Conservation (phyloP, 2,888 invertebrate genomes). For the Cryptocephalus primarius region DNA sequence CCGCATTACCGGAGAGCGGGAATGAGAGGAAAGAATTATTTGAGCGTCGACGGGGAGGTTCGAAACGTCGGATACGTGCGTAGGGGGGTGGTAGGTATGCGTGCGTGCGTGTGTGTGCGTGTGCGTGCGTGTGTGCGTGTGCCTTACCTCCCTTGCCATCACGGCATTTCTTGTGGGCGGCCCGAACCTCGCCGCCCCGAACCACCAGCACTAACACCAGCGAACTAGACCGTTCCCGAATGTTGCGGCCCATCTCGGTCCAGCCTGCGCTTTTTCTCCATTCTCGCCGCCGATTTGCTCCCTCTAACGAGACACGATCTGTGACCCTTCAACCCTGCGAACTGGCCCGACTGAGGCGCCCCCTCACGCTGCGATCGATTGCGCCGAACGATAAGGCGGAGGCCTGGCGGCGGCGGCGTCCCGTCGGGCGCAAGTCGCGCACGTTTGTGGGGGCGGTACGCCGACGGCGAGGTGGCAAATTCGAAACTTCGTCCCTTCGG, state of each 20-base stretch:
- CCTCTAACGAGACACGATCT: slow-evolving; percentile 22
- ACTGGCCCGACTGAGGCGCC: slow-evolving; percentile 34
- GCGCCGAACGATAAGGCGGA: slow-evolving; percentile 15
- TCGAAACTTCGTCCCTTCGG: slow-evolving; percentile 3
- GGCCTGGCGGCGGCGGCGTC: slow-evolving; percentile 10
- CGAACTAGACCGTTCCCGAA: slow-evolving; percentile 23
- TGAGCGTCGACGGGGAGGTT: too few species aligned
- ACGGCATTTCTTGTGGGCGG: slow-evolving; percentile 56
- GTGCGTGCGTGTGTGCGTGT: neutral
- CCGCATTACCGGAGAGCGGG: too few species aligned
- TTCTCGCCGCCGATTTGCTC: slow-evolving; percentile 30
- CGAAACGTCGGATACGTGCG: too few species aligned
- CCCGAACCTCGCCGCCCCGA: slow-evolving; percentile 31
- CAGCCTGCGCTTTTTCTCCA: slow-evolving; percentile 33
- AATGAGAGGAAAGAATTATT: too few species aligned
- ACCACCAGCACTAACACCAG: slow-evolving; percentile 23
- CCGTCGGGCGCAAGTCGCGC: slow-evolving; percentile 2
- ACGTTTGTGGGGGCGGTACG: slow-evolving; percentile 5
- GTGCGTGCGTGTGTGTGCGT: too few species aligned
- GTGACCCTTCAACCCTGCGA: slow-evolving; percentile 34
- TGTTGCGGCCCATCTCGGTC: slow-evolving; percentile 24
- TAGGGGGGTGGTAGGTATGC: too few species aligned
- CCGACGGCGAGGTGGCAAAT: slow-evolving; percentile 6
- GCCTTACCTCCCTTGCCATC: slow-evolving; percentile 58
- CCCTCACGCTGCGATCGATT: slow-evolving; percentile 32